Percentiles rank a stretch among this genome's conserved stretches.
These are phyloP conservation scores for Scortum barcoo DNA, from an alignment of 2,113 vertebrate genomes.

Conservation along the genomic window DNA sequence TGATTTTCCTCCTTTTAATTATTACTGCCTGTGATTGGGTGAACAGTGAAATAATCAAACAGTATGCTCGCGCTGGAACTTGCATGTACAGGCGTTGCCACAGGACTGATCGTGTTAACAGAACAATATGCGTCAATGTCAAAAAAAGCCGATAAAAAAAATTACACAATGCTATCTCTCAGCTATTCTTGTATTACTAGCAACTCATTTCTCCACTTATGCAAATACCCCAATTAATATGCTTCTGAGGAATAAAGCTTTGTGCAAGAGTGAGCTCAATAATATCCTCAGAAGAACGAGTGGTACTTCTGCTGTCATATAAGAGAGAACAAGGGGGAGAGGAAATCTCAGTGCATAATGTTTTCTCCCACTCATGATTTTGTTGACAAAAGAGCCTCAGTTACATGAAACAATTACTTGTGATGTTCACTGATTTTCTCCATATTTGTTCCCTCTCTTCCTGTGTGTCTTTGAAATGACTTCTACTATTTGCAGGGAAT, in stretches of 20 bases:
- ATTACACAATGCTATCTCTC: conserved; percentile 38
- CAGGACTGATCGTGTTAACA: conserved; percentile 35
- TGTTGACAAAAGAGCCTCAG: conserved; percentile 35
- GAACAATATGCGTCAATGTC: conserved; percentile 48
- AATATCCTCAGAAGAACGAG: conserved; percentile 41
- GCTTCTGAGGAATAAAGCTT: conserved; percentile 46
- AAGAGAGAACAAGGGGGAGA: not conserved
- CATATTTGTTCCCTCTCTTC: not conserved
- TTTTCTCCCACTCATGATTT: conserved; percentile 15
- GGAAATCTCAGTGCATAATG: not conserved
- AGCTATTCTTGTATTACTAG: conserved; percentile 49
- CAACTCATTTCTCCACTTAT: conserved; percentile 55
- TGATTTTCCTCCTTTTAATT: conserved; percentile 63
- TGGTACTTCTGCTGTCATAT: conserved; percentile 30
- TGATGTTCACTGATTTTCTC: not conserved
- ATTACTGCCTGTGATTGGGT: conserved; percentile 39
- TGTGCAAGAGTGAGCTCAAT: conserved; percentile 38
- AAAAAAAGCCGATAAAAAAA: conserved; percentile 43
- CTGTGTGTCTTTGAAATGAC: conserved; percentile 2
- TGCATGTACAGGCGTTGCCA: conserved; percentile 21
- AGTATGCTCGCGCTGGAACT: conserved; percentile 39
- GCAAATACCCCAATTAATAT: conserved; percentile 70
- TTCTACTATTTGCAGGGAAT: not conserved
- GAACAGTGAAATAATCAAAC: conserved; percentile 60
- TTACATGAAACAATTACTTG: conserved; percentile 12